phyloP scores from a whole-genome alignment of 2,113 vertebrate genomes.

The Pipra filicauda region DNA sequence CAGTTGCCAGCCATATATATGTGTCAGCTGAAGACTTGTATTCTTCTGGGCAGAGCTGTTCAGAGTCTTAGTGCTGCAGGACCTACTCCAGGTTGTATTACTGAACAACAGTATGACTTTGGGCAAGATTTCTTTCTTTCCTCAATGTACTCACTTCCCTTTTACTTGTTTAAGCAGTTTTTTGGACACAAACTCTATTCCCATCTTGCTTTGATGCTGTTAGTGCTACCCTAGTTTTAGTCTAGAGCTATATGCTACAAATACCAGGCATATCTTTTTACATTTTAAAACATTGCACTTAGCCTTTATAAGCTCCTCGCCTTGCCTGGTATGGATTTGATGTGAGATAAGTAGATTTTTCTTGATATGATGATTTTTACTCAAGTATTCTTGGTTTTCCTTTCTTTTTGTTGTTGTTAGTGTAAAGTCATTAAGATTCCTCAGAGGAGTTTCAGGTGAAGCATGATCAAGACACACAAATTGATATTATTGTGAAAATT shows the following conservation, averaged over 20 bases:
- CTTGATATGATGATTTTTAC: background rate
- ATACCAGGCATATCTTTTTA: background rate
- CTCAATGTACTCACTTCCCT: background rate
- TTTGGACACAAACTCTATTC: background rate
- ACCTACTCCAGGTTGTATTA: background rate
- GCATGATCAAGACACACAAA: background rate
- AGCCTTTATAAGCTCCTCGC: background rate
- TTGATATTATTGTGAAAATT: background rate
- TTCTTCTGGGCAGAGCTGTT: background rate
- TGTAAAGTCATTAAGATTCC: background rate
- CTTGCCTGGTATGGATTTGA: background rate
- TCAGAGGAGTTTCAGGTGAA: background rate
- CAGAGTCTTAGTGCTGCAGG: background rate
- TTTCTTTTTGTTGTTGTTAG: background rate
- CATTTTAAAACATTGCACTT: background rate
- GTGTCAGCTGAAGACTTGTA: background rate
- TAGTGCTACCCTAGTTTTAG: background rate
- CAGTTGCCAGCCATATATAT: background rate
- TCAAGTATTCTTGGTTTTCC: background rate
- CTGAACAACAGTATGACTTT: background rate
- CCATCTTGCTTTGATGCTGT: background rate
- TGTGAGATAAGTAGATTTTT: background rate
- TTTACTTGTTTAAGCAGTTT: background rate
- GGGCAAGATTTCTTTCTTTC: background rate
- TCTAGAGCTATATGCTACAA: background rate